Evolutionary conservation across 1,140 invertebrate species (phyloP), one percentile per base, ranked within the genome.

Genomic region (Babylonia areolata): DNA sequence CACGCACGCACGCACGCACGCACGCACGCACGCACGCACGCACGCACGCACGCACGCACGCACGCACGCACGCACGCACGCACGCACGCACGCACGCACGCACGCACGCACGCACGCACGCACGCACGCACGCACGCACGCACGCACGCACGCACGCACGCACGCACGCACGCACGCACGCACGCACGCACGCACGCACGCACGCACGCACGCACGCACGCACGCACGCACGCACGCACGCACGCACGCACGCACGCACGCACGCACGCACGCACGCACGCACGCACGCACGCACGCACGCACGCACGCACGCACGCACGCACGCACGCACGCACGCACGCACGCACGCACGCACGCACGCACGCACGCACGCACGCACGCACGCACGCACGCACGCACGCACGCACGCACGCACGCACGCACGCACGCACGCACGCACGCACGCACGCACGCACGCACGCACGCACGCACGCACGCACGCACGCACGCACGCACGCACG

Each of bases 1-100:
- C 85, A 75, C 64, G 69, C 85, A 86, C 85, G 80, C 85, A 86
- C 85, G 80, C 85, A 86, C 79, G 80, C 85, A 86, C 79, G 80
- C 85, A 86, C 85, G 80, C 79, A 86, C 85, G 69, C 85, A 86
- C 85, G 40, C 79, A 86, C 79, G 79, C 85, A 86, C 81, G 58
- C 64, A 83, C 81, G 58, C 81, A 73, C 81, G 58, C 81, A 83
- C 81, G 20, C 81, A 84, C 81, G 58, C 81, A 73, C 81, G 40
- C 81, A 42, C 64, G 33, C 81, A 73, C 81, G 69, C 64, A 73
- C 64, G 69, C 37, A 73, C 64, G 69, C 64, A 73, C 64, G 69
- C 58, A 71, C 81, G 33, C 78, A 80, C 37, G 69, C 81, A 83
- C 81, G 33, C 33, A 83, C 54, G 46, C 46, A 81, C 79, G 42